A percentile compares a stretch with the other conserved stretches of the same genome.
Evolutionary conservation across 2,797 vertebrate genomes (phyloP).

Genomic region (Schizopygopsis pylzovi): DNA sequence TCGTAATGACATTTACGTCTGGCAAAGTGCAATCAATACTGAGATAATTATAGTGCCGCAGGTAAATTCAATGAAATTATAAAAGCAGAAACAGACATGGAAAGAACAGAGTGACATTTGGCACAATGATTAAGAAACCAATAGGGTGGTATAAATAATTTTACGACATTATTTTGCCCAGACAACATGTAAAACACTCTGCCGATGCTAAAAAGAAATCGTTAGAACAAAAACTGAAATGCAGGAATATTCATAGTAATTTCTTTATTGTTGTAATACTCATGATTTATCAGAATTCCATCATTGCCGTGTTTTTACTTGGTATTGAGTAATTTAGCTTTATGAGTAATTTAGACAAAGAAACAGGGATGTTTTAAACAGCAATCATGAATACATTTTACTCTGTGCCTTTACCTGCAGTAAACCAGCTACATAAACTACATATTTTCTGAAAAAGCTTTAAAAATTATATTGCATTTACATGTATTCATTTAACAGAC

Average conservation of each 20-base stretch:
- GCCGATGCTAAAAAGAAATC: background rate
- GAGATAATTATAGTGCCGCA: background rate
- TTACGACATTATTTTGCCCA: background rate
- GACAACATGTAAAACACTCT: background rate
- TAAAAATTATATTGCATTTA: background rate
- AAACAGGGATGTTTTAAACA: background rate
- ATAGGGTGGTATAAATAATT: background rate
- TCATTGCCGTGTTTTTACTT: background rate
- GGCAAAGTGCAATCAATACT: slow-evolving; percentile 11
- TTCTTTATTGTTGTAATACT: background rate
- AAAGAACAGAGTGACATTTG: background rate
- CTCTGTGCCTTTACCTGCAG: background rate
- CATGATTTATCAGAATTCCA: background rate
- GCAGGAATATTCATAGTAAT: background rate
- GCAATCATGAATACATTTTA: background rate
- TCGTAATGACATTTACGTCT: background rate
- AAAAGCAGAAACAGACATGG: background rate
- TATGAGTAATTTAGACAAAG: background rate
- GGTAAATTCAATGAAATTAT: background rate
- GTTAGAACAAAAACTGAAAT: background rate
- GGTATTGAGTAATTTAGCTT: background rate
- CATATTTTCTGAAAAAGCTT: background rate
- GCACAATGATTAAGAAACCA: background rate
- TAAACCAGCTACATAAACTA: background rate
- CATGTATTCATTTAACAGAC: background rate